phyloP scores from a whole-genome alignment of 37 sponge, comb jelly and placozoan genomes.

The Oopsacas minuta region DNA sequence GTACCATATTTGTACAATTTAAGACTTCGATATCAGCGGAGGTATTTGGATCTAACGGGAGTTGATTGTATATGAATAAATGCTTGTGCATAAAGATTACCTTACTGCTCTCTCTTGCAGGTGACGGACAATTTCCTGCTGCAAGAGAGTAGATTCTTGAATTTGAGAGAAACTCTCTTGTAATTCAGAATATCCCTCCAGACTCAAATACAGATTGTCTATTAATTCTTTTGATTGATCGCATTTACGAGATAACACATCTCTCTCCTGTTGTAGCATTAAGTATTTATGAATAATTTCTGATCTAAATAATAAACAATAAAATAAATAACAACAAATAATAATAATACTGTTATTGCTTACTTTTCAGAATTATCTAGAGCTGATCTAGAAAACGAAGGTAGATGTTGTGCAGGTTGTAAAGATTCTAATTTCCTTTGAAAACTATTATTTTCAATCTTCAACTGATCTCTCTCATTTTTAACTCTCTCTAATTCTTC shows the following conservation, averaged over 20 bases:
- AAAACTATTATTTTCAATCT: not conserved
- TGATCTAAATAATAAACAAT: not conserved
- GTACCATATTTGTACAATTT: too few species aligned
- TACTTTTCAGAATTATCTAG: not conserved
- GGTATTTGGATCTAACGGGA: too few species aligned
- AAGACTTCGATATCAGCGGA: too few species aligned
- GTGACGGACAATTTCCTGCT: slow-evolving; percentile 6
- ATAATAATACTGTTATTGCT: not conserved
- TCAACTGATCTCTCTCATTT: not conserved
- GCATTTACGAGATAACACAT: not conserved
- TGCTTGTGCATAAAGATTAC: not conserved
- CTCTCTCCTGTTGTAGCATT: slow-evolving; percentile 7
- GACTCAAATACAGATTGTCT: slow-evolving; percentile 7
- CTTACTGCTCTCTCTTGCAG: slow-evolving; percentile 8
- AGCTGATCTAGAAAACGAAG: not conserved
- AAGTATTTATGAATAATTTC: not conserved
- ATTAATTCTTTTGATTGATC: not conserved
- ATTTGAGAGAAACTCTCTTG: slow-evolving; percentile 7
- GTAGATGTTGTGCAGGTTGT: not conserved
- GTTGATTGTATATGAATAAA: too few species aligned
- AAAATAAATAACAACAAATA: not conserved
- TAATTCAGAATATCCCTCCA: not conserved
- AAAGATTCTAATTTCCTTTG: not conserved
- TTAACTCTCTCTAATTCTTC: not conserved
- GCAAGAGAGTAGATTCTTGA: not conserved